Percentiles rank a stretch among this genome's conserved stretches.
Conservation (phyloP, 1,140 invertebrate genomes). For the Megalopta genalis region DNA sequence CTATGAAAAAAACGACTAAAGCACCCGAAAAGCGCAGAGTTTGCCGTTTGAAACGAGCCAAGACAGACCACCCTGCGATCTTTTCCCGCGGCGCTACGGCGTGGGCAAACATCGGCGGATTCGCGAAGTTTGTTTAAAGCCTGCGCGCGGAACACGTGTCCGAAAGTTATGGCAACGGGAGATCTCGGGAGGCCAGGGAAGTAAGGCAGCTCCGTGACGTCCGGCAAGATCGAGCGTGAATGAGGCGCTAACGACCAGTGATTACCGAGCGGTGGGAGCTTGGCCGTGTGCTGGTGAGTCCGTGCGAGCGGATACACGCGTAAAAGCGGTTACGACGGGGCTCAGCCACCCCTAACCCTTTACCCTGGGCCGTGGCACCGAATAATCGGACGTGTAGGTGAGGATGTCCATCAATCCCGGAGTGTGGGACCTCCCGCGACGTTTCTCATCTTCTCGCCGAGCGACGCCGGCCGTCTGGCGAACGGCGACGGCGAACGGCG, state of each 20-base stretch:
- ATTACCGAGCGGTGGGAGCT: constrained; percentile 59
- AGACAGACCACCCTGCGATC: too few relatives aligned
- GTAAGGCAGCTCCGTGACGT: neutral
- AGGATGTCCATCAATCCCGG: constrained; percentile 75
- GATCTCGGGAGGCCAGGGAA: neutral
- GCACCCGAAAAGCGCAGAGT: too few relatives aligned
- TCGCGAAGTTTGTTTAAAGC: too few relatives aligned
- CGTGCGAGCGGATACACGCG: constrained; percentile 19
- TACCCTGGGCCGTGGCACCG: constrained; percentile 9
- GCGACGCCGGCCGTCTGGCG: constrained; percentile 49
- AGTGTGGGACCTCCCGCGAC: constrained; percentile 74
- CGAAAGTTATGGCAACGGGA: too few relatives aligned
- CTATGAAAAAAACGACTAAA: too few relatives aligned
- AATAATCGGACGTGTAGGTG: constrained; percentile 62
- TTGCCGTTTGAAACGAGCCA: too few relatives aligned
- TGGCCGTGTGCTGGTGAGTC: constrained; percentile 19
- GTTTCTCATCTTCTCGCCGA: constrained; percentile 75
- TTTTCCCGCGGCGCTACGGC: too few relatives aligned
- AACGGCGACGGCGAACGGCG: neutral
- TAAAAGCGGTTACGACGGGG: constrained; percentile 32
- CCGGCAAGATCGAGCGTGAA: constrained; percentile 66
- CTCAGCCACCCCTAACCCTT: neutral
- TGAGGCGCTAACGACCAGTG: constrained; percentile 74
- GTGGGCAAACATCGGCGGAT: too few relatives aligned
- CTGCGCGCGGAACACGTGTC: too few relatives aligned